Base-by-base conservation (phyloP, 2,797 vertebrate genomes). In the Okamejei kenojei region DNA sequence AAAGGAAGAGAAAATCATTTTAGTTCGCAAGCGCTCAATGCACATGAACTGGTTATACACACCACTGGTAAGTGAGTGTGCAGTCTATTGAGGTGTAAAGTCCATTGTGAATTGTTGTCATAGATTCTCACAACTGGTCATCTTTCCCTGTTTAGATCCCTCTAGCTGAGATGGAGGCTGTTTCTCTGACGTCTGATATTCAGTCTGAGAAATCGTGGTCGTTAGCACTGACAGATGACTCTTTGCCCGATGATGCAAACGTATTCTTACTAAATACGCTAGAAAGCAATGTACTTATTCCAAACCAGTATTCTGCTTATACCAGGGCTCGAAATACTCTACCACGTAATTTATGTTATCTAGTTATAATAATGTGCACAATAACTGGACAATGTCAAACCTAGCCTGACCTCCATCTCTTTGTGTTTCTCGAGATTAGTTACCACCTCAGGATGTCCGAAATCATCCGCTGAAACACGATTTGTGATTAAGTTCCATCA, bases 131-230 rank as follows among this genome's bases (percentile, higher is more conserved):
- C 95, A 96, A 95, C 96, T 96, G 95, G 96, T 97, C 97, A 95
- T 98, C 97, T 99, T 97, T 98, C 97, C 96, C 96, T 96, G 95
- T 97, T 97, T 97, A 99, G 99, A 99, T 99, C 96, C 98, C 98
- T 97, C 98, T 99, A 98, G 98, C 98, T 96, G 98, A 99, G 98
- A 98, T 99, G 98, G 98, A 99, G 97, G 98, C 97, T 98, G 96
- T 99, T 96, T 99, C 99, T 98, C 96, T 99, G 98, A 96, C 97
- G 96, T 99, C 97, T 96, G 97, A 97, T 96, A 97, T 96, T 96
- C 95, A 97, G 95, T 97, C 99, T 96, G 98, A 98, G 97, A 98
- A 97, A 96, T 99, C 99, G 97, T 98, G 98, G 98, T 99, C 98
- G 97, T 97, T 98, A 98, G 98, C 98, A 98, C 97, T 99, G 97